phyloP scores from a whole-genome alignment of 2,797 vertebrate species.

The Onychomys arenicola region DNA sequence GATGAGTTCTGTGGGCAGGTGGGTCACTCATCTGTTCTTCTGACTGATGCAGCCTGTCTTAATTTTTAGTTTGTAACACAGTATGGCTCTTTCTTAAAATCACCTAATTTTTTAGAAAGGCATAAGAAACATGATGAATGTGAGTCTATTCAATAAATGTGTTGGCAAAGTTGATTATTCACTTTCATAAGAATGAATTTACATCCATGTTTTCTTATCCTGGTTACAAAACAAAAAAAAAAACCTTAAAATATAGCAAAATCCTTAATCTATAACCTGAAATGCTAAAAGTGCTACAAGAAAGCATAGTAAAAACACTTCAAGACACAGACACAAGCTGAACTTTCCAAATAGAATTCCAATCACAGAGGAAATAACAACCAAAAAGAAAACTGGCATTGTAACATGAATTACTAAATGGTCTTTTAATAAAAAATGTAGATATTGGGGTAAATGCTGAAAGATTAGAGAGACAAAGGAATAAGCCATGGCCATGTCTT shows the following conservation, averaged over 20 bases:
- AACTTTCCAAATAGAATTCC: neutral
- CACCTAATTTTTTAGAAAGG: neutral
- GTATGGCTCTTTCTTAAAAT: neutral
- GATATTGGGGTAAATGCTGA: too few species aligned
- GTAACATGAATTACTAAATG: too few species aligned
- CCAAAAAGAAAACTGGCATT: neutral
- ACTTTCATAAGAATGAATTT: neutral
- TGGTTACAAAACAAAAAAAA: neutral
- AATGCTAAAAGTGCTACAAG: neutral
- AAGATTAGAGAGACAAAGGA: too few species aligned
- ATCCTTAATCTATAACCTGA: neutral
- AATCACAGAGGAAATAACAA: neutral
- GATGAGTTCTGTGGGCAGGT: neutral
- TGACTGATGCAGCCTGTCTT: neutral
- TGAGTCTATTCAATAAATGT: neutral
- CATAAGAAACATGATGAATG: neutral
- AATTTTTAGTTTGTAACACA: neutral
- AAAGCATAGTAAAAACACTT: neutral
- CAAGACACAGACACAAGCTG: neutral
- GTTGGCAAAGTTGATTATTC: neutral
- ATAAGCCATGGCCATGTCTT: too few species aligned
- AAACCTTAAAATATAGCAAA: neutral
- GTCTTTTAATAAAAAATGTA: too few species aligned
- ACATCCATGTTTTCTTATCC: neutral
- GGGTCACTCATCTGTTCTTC: neutral